A percentile compares a stretch with the other conserved stretches of the same genome.
Conservation (phyloP, 2,797 vertebrate species). For the Avahi laniger region DNA sequence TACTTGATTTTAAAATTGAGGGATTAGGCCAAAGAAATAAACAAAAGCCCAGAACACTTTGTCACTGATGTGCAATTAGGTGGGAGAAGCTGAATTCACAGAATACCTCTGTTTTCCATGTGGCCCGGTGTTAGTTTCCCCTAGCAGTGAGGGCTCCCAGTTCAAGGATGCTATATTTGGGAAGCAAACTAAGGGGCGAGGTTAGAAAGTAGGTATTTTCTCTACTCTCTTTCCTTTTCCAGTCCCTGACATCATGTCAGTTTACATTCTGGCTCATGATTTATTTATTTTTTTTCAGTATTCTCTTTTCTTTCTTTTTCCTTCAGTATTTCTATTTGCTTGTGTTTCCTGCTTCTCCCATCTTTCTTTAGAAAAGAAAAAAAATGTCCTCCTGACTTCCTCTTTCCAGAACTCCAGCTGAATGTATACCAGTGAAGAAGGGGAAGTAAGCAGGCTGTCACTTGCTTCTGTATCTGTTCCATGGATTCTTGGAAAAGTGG, state of each 20-base stretch:
- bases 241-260: constrained; percentile 9
- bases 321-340: constrained; percentile 39
- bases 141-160: background rate
- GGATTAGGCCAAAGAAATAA: constrained; percentile 15
- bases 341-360: constrained; percentile 36
- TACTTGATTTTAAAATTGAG: constrained; percentile 37
- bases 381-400: constrained; percentile 34
- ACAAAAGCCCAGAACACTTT: background rate
- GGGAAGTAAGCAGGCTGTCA: constrained; percentile 49
- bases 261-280: background rate
- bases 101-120: background rate
- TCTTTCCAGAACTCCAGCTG: constrained; percentile 58
- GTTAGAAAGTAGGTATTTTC: background rate
- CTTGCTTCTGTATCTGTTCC: constrained; percentile 57
- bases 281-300: background rate
- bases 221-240: background rate
- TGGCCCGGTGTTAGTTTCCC: background rate
- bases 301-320: background rate
- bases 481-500: constrained; percentile 56
- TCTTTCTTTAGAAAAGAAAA: background rate
- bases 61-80: background rate
- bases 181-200: background rate
- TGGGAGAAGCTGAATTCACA: background rate
- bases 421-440: constrained; percentile 13
- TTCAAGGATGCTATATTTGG: background rate